Evolutionary conservation across 2,797 vertebrate species (phyloP).

Genomic region (Xerus rutilus): DNA sequence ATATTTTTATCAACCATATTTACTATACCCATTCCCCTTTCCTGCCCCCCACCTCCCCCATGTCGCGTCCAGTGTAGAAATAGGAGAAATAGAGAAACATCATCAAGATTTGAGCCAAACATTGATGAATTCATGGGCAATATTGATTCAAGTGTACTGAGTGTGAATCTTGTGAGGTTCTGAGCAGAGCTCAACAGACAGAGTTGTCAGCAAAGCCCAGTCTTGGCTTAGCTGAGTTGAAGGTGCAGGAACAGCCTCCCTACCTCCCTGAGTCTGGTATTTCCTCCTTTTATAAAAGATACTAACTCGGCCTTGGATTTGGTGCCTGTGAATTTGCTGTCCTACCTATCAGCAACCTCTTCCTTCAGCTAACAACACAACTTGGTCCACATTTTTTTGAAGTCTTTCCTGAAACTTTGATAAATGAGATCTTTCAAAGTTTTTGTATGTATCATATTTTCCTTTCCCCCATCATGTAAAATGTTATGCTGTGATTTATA

Average conservation of each 20-base stretch:
- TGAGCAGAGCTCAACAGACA: too few species aligned
- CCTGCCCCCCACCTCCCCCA: too few species aligned
- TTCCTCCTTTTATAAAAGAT: neutral
- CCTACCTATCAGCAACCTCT: neutral
- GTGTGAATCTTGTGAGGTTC: neutral
- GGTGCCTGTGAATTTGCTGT: neutral
- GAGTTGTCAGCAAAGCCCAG: neutral
- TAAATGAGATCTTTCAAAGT: neutral
- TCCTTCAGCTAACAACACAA: neutral
- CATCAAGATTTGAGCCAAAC: neutral
- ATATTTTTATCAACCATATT: too few species aligned
- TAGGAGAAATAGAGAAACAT: too few species aligned
- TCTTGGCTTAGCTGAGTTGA: neutral
- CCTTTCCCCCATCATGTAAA: neutral
- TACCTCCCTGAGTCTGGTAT: fast-evolving
- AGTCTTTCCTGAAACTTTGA: neutral
- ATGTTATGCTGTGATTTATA: neutral
- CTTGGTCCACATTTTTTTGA: neutral
- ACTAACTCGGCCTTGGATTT: neutral
- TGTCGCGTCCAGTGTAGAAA: too few species aligned
- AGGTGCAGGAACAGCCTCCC: neutral
- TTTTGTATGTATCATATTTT: neutral
- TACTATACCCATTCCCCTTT: too few species aligned
- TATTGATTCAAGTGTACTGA: neutral
- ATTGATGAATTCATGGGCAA: neutral